Conservation (phyloP, 2,888 invertebrate genomes). For the Rapana venosa region DNA sequence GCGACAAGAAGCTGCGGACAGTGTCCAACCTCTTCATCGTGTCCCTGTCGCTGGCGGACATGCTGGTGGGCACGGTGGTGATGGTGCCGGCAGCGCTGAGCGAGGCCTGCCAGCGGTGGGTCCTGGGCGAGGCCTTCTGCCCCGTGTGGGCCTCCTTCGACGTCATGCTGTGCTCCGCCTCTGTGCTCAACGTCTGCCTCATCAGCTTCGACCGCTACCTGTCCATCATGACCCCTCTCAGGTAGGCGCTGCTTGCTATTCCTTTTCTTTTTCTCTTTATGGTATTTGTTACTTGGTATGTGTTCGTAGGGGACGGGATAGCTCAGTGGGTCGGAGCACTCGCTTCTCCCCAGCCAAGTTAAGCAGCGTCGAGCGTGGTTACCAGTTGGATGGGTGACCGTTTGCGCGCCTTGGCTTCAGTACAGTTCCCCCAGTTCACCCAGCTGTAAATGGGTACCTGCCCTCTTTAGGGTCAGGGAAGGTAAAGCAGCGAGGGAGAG, state of each 20-base stretch:
- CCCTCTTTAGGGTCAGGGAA: too few relatives aligned
- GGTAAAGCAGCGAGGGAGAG: too few relatives aligned
- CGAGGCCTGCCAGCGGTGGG: slow-evolving; percentile 66
- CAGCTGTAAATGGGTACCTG: too few relatives aligned
- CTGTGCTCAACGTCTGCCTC: slow-evolving; percentile 68
- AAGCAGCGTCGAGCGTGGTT: too few relatives aligned
- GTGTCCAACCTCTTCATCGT: slow-evolving; percentile 71
- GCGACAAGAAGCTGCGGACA: slow-evolving; percentile 61
- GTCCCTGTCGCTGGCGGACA: slow-evolving; percentile 67
- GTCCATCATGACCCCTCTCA: slow-evolving; percentile 68
- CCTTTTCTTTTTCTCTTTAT: background rate
- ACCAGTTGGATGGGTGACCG: too few relatives aligned
- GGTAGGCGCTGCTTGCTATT: background rate
- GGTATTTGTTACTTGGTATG: background rate
- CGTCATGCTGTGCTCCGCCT: slow-evolving; percentile 70
- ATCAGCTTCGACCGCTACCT: slow-evolving; percentile 70
- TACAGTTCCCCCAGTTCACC: too few relatives aligned
- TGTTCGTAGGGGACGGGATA: too few relatives aligned
- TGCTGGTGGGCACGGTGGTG: slow-evolving; percentile 68
- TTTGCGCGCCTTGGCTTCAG: too few relatives aligned
- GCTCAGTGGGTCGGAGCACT: too few relatives aligned
- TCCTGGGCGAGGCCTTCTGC: slow-evolving; percentile 61
- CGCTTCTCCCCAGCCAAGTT: too few relatives aligned
- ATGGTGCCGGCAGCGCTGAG: slow-evolving; percentile 69
- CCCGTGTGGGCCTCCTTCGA: slow-evolving; percentile 71